A percentile compares a stretch with the other conserved stretches of the same genome.
Conservation (phyloP, 2,888 invertebrate species). For the Enchytraeus crypticus region DNA sequence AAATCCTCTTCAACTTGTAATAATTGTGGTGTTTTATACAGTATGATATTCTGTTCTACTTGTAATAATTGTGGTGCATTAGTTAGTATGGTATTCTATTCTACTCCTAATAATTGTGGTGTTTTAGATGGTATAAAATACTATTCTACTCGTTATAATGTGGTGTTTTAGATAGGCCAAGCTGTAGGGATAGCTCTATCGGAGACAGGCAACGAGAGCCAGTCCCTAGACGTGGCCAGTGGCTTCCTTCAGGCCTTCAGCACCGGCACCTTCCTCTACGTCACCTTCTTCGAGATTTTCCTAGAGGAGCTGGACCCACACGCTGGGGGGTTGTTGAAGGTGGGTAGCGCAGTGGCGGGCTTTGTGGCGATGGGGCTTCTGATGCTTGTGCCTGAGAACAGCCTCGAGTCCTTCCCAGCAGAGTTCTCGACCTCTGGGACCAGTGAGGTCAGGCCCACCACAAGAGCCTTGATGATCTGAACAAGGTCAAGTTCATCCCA, state of each 20-base stretch:
- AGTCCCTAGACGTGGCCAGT: slow-evolving; percentile 23
- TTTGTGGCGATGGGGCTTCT: slow-evolving; percentile 28
- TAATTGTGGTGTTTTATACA: no score
- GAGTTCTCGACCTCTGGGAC: no score
- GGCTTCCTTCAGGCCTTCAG: slow-evolving; percentile 67
- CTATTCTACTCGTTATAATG: slow-evolving; percentile 16
- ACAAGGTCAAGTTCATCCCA: no score
- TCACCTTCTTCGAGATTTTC: slow-evolving; percentile 87
- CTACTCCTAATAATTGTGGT: slow-evolving; percentile 21
- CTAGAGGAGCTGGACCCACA: slow-evolving; percentile 53
- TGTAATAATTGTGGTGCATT: no score
- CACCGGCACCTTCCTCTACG: slow-evolving; percentile 83
- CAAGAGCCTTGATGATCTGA: no score
- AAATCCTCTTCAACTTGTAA: no score
- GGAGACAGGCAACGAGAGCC: slow-evolving; percentile 19
- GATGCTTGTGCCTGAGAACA: slow-evolving; percentile 19
- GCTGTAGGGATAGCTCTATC: slow-evolving; percentile 25
- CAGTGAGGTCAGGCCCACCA: no score
- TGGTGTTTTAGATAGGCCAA: slow-evolving; percentile 27
- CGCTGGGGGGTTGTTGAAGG: slow-evolving; percentile 30
- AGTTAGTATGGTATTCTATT: no score
- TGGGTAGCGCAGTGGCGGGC: slow-evolving; percentile 28
- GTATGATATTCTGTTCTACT: no score
- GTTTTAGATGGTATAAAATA: slow-evolving; percentile 10
- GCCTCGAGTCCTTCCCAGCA: no score